phyloP scores from a whole-genome alignment of 1,140 invertebrate genomes.

The Colletes gigas region DNA sequence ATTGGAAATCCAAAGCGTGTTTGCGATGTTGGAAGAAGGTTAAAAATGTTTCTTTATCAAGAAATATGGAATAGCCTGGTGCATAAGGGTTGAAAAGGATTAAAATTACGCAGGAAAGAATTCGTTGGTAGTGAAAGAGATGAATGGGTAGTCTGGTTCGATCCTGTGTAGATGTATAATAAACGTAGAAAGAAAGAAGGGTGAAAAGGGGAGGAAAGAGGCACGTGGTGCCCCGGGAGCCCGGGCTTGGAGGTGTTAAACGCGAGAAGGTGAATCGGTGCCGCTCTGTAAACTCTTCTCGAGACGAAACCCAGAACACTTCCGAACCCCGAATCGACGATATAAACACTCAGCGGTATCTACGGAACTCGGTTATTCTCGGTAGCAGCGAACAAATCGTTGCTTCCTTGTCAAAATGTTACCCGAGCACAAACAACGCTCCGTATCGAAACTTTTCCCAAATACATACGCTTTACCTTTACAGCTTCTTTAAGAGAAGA shows the following conservation, averaged over 20 bases:
- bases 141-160: too few species aligned
- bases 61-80: too few species aligned
- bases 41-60: too few species aligned
- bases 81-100: too few species aligned
- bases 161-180: too few species aligned
- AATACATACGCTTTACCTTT: not conserved
- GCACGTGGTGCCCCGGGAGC: slow-evolving; percentile 1
- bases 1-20: too few species aligned
- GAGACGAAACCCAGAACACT: slow-evolving; percentile 67
- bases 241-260: slow-evolving; percentile 43
- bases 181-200: too few species aligned
- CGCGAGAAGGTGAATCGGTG: slow-evolving; percentile 35
- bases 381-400: slow-evolving; percentile 41
- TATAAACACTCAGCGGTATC: slow-evolving; percentile 49
- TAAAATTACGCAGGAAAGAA: too few species aligned
- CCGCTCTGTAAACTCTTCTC: slow-evolving; percentile 60
- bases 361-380: slow-evolving; percentile 52
- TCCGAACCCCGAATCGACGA: slow-evolving; percentile 29
- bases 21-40: too few species aligned
- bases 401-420: slow-evolving; percentile 27
- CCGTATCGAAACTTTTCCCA: too few species aligned
- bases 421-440: not conserved
- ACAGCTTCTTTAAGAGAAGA: not conserved
- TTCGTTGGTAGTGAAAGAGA: too few species aligned
- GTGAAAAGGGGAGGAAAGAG: not conserved